phyloP scores from a whole-genome alignment of 1,140 invertebrate species.

The Onthophagus taurus region DNA sequence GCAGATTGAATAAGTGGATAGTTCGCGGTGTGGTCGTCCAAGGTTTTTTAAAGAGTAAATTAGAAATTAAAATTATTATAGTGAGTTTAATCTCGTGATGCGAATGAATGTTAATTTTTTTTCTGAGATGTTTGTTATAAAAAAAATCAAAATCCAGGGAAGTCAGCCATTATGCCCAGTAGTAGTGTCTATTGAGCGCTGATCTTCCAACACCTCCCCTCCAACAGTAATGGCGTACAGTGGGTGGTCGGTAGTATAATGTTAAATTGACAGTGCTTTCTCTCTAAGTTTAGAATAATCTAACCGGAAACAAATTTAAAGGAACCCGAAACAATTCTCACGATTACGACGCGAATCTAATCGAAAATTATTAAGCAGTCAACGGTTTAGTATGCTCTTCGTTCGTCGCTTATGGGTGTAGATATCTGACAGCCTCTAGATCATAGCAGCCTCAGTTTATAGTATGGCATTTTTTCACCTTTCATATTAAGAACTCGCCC shows the following conservation, averaged over 20 bases:
- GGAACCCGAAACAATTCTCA: constrained; percentile 14
- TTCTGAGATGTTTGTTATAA: too few relatives aligned
- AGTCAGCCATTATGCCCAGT: constrained; percentile 17
- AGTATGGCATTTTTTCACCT: constrained; percentile 20
- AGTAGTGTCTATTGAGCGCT: constrained; percentile 22
- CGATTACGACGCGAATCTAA: neutral
- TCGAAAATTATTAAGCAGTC: constrained; percentile 10
- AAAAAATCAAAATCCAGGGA: constrained; percentile 13
- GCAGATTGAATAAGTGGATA: too few relatives aligned
- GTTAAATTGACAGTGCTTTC: constrained; percentile 27
- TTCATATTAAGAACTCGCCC: constrained; percentile 12
- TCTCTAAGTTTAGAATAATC: constrained; percentile 20
- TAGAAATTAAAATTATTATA: too few relatives aligned
- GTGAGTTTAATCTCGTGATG: too few relatives aligned
- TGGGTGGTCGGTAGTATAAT: constrained; percentile 28
- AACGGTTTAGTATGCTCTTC: constrained; percentile 8
- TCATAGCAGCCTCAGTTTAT: too few relatives aligned
- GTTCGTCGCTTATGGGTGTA: constrained; percentile 12
- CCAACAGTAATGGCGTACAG: constrained; percentile 26
- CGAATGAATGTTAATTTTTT: too few relatives aligned
- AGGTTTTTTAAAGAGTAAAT: too few relatives aligned
- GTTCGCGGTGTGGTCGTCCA: too few relatives aligned
- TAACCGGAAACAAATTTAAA: constrained; percentile 15
- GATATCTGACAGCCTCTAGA: constrained; percentile 19
- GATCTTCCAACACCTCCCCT: constrained; percentile 5